Conservation (phyloP, 1,140 invertebrate species). For the Leptestheria dahalacensis region DNA sequence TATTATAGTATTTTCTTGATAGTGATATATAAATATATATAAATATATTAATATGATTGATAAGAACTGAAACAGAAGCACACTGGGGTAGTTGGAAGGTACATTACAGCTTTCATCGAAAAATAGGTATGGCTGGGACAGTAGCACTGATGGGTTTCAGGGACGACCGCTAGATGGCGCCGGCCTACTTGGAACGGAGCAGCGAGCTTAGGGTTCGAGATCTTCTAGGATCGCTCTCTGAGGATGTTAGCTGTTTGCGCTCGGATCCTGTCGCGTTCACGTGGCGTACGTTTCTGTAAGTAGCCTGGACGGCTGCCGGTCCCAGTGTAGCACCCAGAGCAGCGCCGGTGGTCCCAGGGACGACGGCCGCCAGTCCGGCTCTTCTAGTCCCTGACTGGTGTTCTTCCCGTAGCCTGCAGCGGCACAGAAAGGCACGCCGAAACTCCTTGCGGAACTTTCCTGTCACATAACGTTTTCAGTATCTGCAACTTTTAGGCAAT, state of each 20-base stretch:
- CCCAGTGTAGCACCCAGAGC: neutral
- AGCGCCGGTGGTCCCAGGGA: neutral
- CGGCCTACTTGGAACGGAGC: neutral
- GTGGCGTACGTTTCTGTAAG: neutral
- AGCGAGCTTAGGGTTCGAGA: neutral
- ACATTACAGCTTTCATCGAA: neutral
- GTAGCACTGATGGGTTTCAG: neutral
- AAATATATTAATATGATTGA: too few species aligned
- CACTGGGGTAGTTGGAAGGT: too few species aligned
- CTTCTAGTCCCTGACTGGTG: neutral
- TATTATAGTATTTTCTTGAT: too few species aligned
- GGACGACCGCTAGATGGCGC: neutral
- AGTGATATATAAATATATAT: too few species aligned
- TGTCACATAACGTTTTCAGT: slow-evolving; percentile 26
- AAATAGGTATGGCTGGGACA: neutral
- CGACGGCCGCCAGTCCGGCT: neutral
- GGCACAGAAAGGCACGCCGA: slow-evolving; percentile 39
- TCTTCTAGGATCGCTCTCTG: neutral
- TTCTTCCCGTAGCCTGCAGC: slow-evolving; percentile 13
- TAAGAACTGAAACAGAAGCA: too few species aligned
- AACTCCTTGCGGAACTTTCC: slow-evolving; percentile 49
- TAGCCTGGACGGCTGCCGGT: neutral
- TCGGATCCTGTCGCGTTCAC: neutral
- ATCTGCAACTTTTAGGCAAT: neutral
- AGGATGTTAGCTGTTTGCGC: too few species aligned